Conservation (phyloP, 2,888 invertebrate species). For the Dasypogon diadema region DNA sequence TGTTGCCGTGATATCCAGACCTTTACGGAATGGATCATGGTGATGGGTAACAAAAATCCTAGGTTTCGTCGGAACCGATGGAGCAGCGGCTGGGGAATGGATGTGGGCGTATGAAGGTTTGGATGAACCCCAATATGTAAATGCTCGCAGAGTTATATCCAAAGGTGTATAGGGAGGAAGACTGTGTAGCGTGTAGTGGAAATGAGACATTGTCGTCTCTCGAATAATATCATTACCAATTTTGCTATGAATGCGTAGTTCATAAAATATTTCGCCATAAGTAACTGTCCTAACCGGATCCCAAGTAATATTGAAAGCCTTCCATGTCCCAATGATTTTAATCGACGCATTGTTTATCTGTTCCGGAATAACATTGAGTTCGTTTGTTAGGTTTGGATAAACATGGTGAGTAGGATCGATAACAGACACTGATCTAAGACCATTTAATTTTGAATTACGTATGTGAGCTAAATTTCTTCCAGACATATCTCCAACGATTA, state of each 20-base stretch:
- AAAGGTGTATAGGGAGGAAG: constrained; percentile 79
- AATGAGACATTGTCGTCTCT: constrained; percentile 70
- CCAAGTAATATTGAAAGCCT: constrained; percentile 89
- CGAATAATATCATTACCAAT: constrained; percentile 38
- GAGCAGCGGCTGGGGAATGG: constrained; percentile 84
- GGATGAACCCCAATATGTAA: constrained; percentile 87
- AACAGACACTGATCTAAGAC: constrained; percentile 78
- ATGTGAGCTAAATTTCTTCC: constrained; percentile 80
- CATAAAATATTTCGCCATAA: constrained; percentile 85
- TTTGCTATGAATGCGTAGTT: constrained; percentile 73
- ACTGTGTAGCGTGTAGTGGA: constrained; percentile 69
- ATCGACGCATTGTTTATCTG: constrained; percentile 77
- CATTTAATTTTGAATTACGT: constrained; percentile 75
- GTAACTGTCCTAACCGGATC: constrained; percentile 79
- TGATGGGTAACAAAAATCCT: constrained; percentile 78
- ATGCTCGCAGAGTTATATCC: constrained; percentile 81
- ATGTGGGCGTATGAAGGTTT: constrained; percentile 74
- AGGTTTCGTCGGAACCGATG: constrained; percentile 79
- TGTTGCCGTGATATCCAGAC: constrained; percentile 71
- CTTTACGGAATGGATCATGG: constrained; percentile 63
- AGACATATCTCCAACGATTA: constrained; percentile 80
- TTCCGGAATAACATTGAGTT: constrained; percentile 79
- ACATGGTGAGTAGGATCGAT: constrained; percentile 76
- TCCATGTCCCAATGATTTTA: constrained; percentile 79
- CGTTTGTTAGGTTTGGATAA: constrained; percentile 58